A percentile compares a stretch with the other conserved stretches of the same genome.
These are phyloP conservation scores for Sarcophaga bullata DNA, from an alignment of 1,140 invertebrate species.

Conservation along the genomic window DNA sequence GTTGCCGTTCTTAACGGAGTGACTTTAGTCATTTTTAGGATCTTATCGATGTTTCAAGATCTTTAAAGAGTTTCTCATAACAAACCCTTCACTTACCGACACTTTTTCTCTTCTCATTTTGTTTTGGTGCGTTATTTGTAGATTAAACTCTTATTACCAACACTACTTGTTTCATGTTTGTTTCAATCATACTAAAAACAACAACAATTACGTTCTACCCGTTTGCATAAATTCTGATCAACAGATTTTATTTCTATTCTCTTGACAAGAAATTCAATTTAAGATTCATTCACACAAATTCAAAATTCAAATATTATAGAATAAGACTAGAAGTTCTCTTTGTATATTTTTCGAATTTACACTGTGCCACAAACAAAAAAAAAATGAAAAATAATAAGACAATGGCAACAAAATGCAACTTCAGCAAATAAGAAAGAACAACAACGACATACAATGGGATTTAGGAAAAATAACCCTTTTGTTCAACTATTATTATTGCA, in stretches of 20 bases:
- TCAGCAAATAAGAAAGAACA: no score
- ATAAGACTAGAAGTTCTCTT: neutral
- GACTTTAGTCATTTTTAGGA: conserved; percentile 16
- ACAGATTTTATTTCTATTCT: neutral
- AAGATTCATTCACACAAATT: no score
- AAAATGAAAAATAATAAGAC: neutral
- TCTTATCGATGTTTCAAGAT: conserved; percentile 24
- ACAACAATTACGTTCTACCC: no score
- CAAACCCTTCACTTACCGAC: neutral
- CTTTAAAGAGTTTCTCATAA: conserved; percentile 30
- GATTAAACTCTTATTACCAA: no score
- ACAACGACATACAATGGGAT: no score
- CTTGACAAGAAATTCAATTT: neutral
- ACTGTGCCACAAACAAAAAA: neutral
- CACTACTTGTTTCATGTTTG: no score
- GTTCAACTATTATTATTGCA: neutral
- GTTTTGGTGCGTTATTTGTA: neutral
- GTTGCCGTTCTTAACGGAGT: neutral
- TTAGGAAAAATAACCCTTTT: neutral
- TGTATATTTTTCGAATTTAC: conserved; percentile 1
- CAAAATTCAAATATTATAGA: neutral
- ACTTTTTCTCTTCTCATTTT: neutral
- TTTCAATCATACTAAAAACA: no score
- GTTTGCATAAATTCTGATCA: neutral
- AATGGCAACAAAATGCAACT: neutral